Percentiles rank a stretch among this genome's conserved stretches.
These are phyloP conservation scores for Sparidentex hasta DNA, from an alignment of 2,797 vertebrate species.

Conservation along the genomic window DNA sequence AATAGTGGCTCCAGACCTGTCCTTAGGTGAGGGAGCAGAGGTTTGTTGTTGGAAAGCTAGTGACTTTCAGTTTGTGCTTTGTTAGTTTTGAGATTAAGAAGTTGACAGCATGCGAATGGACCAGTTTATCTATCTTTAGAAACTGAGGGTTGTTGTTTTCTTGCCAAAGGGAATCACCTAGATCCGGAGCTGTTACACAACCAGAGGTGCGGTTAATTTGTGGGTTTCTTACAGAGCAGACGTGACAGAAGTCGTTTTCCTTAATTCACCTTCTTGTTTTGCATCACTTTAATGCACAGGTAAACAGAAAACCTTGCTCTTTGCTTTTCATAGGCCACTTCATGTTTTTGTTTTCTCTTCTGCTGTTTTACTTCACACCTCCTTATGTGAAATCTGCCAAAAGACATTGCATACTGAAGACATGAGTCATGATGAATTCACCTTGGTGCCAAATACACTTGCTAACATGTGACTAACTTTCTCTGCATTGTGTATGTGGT, in stretches of 20 bases:
- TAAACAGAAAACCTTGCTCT: not conserved
- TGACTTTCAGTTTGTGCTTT: conserved; percentile 78
- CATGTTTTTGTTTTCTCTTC: not conserved
- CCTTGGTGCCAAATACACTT: conserved; percentile 23
- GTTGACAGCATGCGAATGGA: conserved; percentile 79
- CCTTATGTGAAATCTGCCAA: conserved; percentile 32
- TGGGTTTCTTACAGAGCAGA: conserved; percentile 52
- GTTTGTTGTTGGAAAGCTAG: conserved; percentile 55
- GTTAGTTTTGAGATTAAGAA: conserved; percentile 77
- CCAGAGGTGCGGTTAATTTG: conserved; percentile 66
- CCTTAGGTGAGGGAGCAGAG: conserved; percentile 50
- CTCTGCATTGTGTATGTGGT: conserved; percentile 17
- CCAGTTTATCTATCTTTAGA: conserved; percentile 85
- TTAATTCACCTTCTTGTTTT: conserved; percentile 22
- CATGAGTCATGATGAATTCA: conserved; percentile 50
- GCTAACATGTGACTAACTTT: conserved; percentile 21
- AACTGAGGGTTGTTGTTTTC: conserved; percentile 72
- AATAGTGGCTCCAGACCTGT: conserved; percentile 30
- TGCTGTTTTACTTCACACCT: conserved; percentile 1
- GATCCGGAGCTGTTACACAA: conserved; percentile 79
- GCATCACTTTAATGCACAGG: not conserved
- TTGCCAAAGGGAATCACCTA: conserved; percentile 84
- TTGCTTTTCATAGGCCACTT: not conserved
- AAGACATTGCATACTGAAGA: conserved; percentile 25
- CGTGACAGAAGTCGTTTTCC: conserved; percentile 26